These are phyloP conservation scores for Phymastichus coffea DNA, from an alignment of 1,140 invertebrate species.

Conservation along the genomic window DNA sequence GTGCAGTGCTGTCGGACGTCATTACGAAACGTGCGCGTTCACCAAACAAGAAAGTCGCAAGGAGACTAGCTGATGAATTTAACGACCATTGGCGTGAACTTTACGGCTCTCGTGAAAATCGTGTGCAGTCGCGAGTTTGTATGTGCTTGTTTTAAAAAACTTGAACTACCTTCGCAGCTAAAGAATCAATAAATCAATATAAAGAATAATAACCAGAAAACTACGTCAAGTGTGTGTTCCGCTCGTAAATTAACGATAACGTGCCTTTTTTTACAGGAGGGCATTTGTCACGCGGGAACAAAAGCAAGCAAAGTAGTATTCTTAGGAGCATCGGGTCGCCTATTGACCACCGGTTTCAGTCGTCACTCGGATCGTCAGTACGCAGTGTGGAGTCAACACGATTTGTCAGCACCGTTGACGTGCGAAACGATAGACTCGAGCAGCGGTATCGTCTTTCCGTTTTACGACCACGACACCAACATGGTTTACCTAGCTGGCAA, in stretches of 20 bases:
- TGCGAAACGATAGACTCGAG: conserved; percentile 87
- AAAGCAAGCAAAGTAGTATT: conserved; percentile 90
- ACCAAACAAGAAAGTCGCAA: too few species aligned
- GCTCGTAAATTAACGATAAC: not conserved
- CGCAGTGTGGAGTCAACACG: conserved; percentile 83
- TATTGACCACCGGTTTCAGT: conserved; percentile 90
- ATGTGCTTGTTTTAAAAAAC: too few species aligned
- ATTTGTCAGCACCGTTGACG: conserved; percentile 72
- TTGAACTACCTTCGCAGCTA: too few species aligned
- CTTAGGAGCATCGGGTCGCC: conserved; percentile 70
- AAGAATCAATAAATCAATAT: too few species aligned
- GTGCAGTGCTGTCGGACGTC: too few species aligned
- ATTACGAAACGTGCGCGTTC: too few species aligned
- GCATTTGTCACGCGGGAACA: conserved; percentile 79
- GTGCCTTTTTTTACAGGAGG: conserved; percentile 69
- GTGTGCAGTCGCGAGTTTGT: too few species aligned
- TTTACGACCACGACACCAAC: conserved; percentile 89
- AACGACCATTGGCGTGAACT: too few species aligned
- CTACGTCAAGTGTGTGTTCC: too few species aligned
- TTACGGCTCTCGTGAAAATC: too few species aligned
- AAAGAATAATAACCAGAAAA: too few species aligned
- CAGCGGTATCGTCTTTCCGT: conserved; percentile 90
- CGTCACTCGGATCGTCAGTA: conserved; percentile 86
- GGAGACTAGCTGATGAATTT: too few species aligned
- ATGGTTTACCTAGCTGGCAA: conserved; percentile 83